Conservation (phyloP, 2,888 invertebrate genomes). For the Unio pictorum region DNA sequence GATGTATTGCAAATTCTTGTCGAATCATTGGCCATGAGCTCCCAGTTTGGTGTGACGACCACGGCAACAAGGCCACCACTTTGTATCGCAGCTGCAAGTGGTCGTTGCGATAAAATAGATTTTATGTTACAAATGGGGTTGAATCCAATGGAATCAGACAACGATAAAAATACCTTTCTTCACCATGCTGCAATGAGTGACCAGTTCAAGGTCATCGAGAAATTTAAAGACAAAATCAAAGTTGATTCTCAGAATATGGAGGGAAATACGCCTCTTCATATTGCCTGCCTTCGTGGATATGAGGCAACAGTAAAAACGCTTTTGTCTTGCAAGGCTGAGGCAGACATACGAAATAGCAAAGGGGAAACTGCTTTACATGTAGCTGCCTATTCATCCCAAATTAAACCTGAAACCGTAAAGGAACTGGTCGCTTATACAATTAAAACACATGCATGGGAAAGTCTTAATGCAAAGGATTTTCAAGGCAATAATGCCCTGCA, state of each 20-base stretch:
- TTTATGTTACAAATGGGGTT: slow-evolving; percentile 49
- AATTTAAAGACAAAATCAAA: slow-evolving; percentile 31
- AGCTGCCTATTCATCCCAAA: slow-evolving; percentile 40
- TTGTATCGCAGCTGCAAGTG: slow-evolving; percentile 51
- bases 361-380: slow-evolving; percentile 62
- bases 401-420: slow-evolving; percentile 39
- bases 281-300: slow-evolving; percentile 60
- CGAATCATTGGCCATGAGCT: background rate
- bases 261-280: slow-evolving; percentile 65
- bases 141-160: slow-evolving; percentile 47
- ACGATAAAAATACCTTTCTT: slow-evolving; percentile 57
- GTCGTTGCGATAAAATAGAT: slow-evolving; percentile 50
- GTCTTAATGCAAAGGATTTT: slow-evolving; percentile 56
- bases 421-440: slow-evolving; percentile 57
- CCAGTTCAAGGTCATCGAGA: slow-evolving; percentile 41
- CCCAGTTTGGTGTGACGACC: background rate
- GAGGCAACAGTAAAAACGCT: slow-evolving; percentile 43
- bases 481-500: slow-evolving; percentile 64
- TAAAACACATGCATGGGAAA: slow-evolving; percentile 63
- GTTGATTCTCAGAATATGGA: slow-evolving; percentile 48
- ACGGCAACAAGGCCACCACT: slow-evolving; percentile 45
- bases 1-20: slow-evolving; percentile 38
- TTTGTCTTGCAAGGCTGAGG: slow-evolving; percentile 51
- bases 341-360: slow-evolving; percentile 51
- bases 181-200: slow-evolving; percentile 63